Base-by-base conservation (phyloP, 2,888 invertebrate genomes). In the Chironomus tentans region DNA sequence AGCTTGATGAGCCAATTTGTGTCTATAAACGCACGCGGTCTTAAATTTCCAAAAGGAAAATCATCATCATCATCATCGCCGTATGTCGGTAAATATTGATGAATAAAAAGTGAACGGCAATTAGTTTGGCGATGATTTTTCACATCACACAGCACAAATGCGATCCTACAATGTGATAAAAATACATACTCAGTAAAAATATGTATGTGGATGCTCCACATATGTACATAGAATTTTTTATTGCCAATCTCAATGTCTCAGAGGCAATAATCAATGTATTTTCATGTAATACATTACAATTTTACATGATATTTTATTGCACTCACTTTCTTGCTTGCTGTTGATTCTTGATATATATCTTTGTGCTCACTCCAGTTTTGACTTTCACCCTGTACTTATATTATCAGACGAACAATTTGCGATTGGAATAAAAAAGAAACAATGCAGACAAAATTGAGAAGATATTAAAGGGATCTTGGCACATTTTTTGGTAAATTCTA, bases 231-330 rank as follows among this genome's bases (percentile, higher is more conserved):
- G 10, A 38, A 38, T 56, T 46, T 71, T 70, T 70, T 48, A 18
- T 70, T 50, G 48, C 18, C 70, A 28, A 65, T 48, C 71, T 18
- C 24, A 50, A 61, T 71, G 61, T 72, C 72, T 72, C 72, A 62
- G 21, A 24, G 61, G 72, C 62, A 72, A 72, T 72, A 72, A 72
- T 62, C 72, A 72, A 72, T 72, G 72, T 62, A 38, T 62, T 72
- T 62, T 38, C 61, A 61, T 72, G 72, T 72, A 72, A 72, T 72
- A 72, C 72, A 72, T 72, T 72, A 61, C 62, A 50, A 18, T 22
- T 21, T 22, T 18, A 61, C 47, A 70, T 50, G 50, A 18, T 61
- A 72, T 72, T 72, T 72, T 72, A 72, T 72, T 72, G 70, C 38
- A 5, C n/a, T n/a, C n/a, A 28, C 6, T 38, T 10, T 2, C 38